Base-by-base conservation (phyloP, 2,888 invertebrate genomes). In the Hyposoter dolosus region DNA sequence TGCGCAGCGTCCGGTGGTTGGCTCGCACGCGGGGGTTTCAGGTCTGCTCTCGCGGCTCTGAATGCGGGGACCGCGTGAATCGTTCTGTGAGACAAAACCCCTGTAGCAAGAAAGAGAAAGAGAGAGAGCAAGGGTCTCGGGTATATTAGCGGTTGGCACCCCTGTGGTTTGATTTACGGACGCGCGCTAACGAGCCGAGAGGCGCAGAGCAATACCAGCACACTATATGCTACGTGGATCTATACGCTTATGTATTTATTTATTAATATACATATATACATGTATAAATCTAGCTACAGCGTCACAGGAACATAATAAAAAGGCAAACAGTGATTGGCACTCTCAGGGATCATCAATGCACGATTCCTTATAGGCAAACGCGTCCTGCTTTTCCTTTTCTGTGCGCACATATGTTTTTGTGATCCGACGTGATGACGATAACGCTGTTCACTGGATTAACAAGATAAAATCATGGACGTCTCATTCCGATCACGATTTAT, bases 161-260 rank as follows among this genome's bases (percentile, higher is more conserved):
- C 93, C 93, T 92, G 93, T 90, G 93, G 93, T 92, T 93, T 93
- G 93, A 93, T 93, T 93, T 93, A 93, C 93, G 93, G 91, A 89
- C 92, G 88, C 90, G 90, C 92, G 90, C 93, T 93, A 93, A 93
- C 93, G 93, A 93, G 93, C 89, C 91, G 89, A 89, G 89, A 88
- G 88, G 78, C 89, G 82, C 88, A 83, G 71, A 66, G 66, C 81
- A 65, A 82, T 63, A 78, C 65, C 85, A 53, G 50, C 77, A 1
- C 77, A 10, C 23, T 69, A 75, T 76, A 79, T 32, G 40, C 32
- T 65, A 56, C 63, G 47, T 40, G 43, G 63, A 78, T 74, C 40
- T 68, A 63, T 74, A 43, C 47, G 6, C 19, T 35, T 60, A 19
- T 23, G 15, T 17, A 47, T 69, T 17, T 28, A 47, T 28, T 17